Base-by-base conservation (phyloP, 2,113 vertebrate genomes). In the Eupsittula cactorum region DNA sequence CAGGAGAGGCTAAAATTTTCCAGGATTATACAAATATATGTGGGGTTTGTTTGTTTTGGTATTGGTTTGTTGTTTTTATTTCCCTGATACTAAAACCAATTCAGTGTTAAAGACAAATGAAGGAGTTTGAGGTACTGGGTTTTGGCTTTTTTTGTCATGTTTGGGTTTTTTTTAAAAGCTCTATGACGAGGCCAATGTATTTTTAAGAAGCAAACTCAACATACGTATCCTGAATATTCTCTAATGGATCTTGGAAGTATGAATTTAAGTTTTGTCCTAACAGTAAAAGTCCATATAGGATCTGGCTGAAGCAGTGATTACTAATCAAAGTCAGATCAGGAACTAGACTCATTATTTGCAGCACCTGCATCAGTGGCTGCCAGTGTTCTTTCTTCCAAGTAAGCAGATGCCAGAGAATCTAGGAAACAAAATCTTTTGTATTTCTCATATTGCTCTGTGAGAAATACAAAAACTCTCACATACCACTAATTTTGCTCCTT, bases 1-100 rank as follows among this genome's bases (percentile, higher is more conserved):
- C 41, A 93, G 63, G 80, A 70, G 33, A 95, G 49, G 83, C 86
- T 96, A 93, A 95, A 96, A 95, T 96, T 92, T 95, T 95, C 88
- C 80, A 79, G 95, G 92, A 90, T 95, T 96, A 92, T 62, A 97
- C 8, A 95, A 93, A 90, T 82, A 88, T 47, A 94, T 91, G 74
- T 37, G 73, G 33, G 1, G 73, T 86, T 92, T 46, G 21, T 80
- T 55, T 88, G 86, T 88, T 59, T 35, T 59, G 21, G 33, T 59
- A 14, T 35, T 59, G 57, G 21, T 16, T 35, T 35, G 33, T 35
- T 57, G 55, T 14, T 57, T 57, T 33, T 13, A 33, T 57, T 59
- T 92, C 90, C 47, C 67, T 69, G 14, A 69, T 68, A 65, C 33
- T 35, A 69, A 79, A 86, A 73, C 0, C 53, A 91, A 62, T 68